These are phyloP conservation scores for Pangasius krempfi DNA, from an alignment of 2,797 vertebrate genomes.

Conservation along the genomic window DNA sequence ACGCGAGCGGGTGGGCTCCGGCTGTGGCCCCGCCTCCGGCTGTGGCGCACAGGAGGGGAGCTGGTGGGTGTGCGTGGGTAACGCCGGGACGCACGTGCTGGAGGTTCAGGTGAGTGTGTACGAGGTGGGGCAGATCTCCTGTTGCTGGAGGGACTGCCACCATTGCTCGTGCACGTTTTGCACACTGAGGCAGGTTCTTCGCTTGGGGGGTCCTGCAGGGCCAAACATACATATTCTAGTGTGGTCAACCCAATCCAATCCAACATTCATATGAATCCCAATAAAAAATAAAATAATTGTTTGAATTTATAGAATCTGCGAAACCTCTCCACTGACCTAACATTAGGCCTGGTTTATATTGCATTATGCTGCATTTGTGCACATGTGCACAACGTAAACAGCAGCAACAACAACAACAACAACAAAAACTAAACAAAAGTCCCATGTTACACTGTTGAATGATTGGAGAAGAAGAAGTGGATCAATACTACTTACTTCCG, in stretches of 20 bases:
- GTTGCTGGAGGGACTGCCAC: constrained; percentile 77
- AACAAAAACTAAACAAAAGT: neutral
- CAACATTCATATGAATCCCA: neutral
- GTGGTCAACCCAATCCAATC: neutral
- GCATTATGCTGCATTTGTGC: neutral
- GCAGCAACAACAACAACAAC: neutral
- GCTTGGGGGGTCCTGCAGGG: constrained; percentile 70
- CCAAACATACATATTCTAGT: constrained; percentile 4
- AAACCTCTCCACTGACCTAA: neutral
- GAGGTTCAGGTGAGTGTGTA: constrained; percentile 69
- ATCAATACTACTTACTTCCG: neutral
- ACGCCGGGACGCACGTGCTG: constrained; percentile 71
- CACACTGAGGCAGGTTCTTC: constrained; percentile 74
- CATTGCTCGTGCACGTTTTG: constrained; percentile 73
- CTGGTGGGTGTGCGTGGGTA: constrained; percentile 77
- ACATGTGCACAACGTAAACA: too few species aligned
- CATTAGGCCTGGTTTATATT: neutral
- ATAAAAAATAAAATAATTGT: neutral
- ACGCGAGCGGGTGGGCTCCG: constrained; percentile 70
- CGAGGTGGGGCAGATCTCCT: constrained; percentile 62
- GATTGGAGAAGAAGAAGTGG: too few species aligned
- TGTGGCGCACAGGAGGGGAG: constrained; percentile 70
- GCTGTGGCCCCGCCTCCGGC: constrained; percentile 65
- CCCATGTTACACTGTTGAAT: neutral
- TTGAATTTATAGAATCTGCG: neutral